These are phyloP conservation scores for Ennomos erosarius DNA, from an alignment of 2,888 invertebrate species.

Conservation along the genomic window DNA sequence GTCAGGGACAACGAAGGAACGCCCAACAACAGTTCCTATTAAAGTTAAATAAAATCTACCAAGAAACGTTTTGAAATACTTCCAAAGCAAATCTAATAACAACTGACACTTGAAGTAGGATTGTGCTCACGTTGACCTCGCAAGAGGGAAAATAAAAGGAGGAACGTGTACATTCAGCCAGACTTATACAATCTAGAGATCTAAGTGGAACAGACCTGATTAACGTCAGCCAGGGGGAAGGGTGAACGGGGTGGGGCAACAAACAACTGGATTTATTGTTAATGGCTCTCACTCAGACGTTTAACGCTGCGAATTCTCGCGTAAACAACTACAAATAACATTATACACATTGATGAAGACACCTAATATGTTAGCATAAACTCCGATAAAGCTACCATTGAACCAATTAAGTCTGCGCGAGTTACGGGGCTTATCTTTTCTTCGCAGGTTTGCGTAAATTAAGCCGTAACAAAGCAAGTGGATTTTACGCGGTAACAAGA, in stretches of 20 bases:
- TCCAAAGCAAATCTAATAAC: constrained; percentile 61
- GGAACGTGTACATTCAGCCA: constrained; percentile 53
- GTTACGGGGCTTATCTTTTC: constrained; percentile 50
- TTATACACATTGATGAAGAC: constrained; percentile 40
- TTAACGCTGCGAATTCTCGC: constrained; percentile 68
- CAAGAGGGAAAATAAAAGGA: constrained; percentile 58
- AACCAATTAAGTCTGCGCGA: constrained; percentile 51
- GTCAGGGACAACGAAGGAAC: too few relatives aligned
- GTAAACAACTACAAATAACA: constrained; percentile 56
- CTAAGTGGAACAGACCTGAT: constrained; percentile 69
- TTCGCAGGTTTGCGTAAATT: constrained; percentile 49
- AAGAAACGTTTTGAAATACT: constrained; percentile 47
- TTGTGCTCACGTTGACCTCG: constrained; percentile 60
- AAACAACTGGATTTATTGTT: constrained; percentile 79
- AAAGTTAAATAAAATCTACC: constrained; percentile 38
- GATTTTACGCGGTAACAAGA: constrained; percentile 57
- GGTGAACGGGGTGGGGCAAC: constrained; percentile 53
- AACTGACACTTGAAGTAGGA: constrained; percentile 53
- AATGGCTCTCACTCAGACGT: constrained; percentile 70
- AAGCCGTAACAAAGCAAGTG: constrained; percentile 53
- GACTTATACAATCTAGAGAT: constrained; percentile 68
- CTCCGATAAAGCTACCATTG: constrained; percentile 43
- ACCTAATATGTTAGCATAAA: constrained; percentile 37
- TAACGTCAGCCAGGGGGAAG: constrained; percentile 64
- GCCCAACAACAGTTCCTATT: too few relatives aligned